A percentile compares a stretch with the other conserved stretches of the same genome.
These are phyloP conservation scores for Cryptoprocta ferox DNA, from an alignment of 2,797 vertebrate genomes.

Conservation along the genomic window DNA sequence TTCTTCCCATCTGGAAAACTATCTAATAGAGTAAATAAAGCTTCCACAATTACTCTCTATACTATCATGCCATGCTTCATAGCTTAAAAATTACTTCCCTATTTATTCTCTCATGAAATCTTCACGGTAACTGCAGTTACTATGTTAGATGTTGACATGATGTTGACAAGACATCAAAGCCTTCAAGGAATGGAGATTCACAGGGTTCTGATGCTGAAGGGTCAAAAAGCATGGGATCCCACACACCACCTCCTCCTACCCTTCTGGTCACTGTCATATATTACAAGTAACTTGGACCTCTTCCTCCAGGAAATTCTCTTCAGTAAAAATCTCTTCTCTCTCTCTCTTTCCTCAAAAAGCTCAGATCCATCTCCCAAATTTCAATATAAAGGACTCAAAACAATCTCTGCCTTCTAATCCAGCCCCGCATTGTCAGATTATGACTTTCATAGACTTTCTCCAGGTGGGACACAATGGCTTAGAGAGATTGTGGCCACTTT, in stretches of 20 bases:
- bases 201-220: not conserved
- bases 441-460: not conserved
- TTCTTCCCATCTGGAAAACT: conserved; percentile 20
- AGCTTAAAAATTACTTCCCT: conserved; percentile 7
- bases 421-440: not conserved
- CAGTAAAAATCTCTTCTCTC: not conserved
- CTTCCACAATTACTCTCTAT: not conserved
- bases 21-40: not conserved
- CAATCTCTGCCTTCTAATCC: not conserved
- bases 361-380: not conserved
- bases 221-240: not conserved
- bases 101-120: not conserved
- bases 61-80: not conserved
- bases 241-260: not conserved
- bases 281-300: not conserved
- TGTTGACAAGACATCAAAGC: not conserved
- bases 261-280: not conserved
- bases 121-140: not conserved
- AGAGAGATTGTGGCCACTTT: not conserved
- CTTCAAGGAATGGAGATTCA: not conserved
- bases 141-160: too few species aligned
- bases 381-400: not conserved
- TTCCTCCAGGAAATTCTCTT: not conserved
- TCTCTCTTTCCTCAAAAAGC: not conserved
- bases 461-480: not conserved